phyloP scores from a whole-genome alignment of 2,113 vertebrate genomes.

The Parus major region DNA sequence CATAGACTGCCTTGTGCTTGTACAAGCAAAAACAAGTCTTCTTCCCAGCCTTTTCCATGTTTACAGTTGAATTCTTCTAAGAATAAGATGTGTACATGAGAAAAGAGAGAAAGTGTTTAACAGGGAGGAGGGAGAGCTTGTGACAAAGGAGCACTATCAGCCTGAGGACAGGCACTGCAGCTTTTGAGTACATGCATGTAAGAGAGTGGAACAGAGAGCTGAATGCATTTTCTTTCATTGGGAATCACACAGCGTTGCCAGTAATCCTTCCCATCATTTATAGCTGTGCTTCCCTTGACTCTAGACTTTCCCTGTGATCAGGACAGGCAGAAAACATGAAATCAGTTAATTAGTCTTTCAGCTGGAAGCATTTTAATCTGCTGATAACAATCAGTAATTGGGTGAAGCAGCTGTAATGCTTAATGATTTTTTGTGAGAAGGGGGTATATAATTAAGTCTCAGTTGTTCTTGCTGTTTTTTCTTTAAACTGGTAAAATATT shows the following conservation, averaged over 20 bases:
- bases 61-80: background rate
- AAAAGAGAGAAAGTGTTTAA: background rate
- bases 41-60: background rate
- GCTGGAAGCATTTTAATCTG: conserved; percentile 3
- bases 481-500: background rate
- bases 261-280: background rate
- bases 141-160: background rate
- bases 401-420: background rate
- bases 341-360: conserved; percentile 2
- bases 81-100: background rate
- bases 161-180: background rate
- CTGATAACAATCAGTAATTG: conserved; percentile 41
- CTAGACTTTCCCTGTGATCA: background rate
- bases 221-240: background rate
- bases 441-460: conserved; percentile 28
- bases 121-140: background rate
- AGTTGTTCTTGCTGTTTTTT: background rate
- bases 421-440: background rate
- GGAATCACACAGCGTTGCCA: background rate
- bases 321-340: conserved; percentile 25
- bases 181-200: background rate
- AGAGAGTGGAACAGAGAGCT: background rate
- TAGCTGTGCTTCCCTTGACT: background rate
- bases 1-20: background rate
- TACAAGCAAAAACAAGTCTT: background rate